phyloP scores from a whole-genome alignment of 2,113 vertebrate species.

The Neopipo cinnamomea region DNA sequence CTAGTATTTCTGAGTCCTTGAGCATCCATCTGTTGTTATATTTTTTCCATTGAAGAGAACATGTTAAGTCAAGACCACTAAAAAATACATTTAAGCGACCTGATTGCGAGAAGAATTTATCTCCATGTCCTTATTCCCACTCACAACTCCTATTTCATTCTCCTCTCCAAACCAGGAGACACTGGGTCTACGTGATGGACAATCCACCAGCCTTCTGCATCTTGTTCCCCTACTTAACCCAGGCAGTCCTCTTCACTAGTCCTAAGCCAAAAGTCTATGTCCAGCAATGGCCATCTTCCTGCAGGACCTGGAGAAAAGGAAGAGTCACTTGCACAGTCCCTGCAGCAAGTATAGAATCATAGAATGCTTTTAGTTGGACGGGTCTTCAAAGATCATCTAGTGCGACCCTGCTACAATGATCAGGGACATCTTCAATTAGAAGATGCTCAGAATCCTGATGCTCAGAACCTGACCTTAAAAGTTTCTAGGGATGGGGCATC shows the following conservation, averaged over 20 bases:
- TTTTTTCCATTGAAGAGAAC: neutral
- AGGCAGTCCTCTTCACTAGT: neutral
- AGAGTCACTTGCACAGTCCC: neutral
- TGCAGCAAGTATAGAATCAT: neutral
- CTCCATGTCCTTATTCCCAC: neutral
- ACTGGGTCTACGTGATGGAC: neutral
- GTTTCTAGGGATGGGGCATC: neutral
- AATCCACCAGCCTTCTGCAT: neutral
- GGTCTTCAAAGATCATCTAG: neutral
- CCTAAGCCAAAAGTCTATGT: neutral
- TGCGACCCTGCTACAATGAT: neutral
- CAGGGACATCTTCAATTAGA: neutral
- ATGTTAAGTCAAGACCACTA: neutral
- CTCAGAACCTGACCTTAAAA: neutral
- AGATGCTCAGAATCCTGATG: neutral
- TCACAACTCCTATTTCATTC: neutral
- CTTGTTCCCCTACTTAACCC: neutral
- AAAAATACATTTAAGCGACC: neutral
- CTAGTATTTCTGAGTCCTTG: conserved; percentile 11
- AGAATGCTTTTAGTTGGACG: neutral
- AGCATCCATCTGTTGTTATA: neutral
- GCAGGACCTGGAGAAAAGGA: neutral
- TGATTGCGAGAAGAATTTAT: neutral
- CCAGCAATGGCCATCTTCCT: neutral
- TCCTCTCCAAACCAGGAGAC: neutral